A percentile compares a stretch with the other conserved stretches of the same genome.
Evolutionary conservation across 2,797 vertebrate species (phyloP).

Genomic region (Columba guinea): DNA sequence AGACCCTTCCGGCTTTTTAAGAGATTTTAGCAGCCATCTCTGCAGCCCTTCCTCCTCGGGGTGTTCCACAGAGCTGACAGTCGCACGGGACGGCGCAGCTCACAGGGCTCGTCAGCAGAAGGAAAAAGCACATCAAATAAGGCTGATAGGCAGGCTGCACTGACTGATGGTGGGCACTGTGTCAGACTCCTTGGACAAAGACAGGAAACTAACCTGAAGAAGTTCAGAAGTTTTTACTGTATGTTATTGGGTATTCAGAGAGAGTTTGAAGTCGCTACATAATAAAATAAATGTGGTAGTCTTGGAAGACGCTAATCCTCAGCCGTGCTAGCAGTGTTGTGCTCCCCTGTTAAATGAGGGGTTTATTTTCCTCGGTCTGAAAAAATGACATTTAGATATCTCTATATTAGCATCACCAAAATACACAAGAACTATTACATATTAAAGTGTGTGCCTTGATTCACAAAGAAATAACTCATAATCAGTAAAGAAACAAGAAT

Average conservation of each 20-base stretch:
- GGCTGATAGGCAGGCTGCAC: not conserved
- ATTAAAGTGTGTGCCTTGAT: not conserved
- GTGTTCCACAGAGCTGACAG: not conserved
- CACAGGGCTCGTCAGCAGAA: not conserved
- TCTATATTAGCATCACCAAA: not conserved
- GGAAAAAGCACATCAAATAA: not conserved
- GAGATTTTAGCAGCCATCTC: not conserved
- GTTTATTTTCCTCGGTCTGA: not conserved
- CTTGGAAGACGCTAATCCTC: not conserved
- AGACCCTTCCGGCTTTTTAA: not conserved
- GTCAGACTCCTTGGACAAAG: too few species aligned
- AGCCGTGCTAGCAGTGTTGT: too few species aligned
- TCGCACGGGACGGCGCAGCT: not conserved
- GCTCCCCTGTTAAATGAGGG: not conserved
- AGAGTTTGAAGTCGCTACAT: not conserved
- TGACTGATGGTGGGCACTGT: too few species aligned
- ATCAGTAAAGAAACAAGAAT: not conserved
- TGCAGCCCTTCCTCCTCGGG: not conserved
- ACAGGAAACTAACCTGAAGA: rapidly evolving
- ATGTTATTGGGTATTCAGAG: not conserved
- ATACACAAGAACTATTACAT: not conserved
- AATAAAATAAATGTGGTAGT: not conserved
- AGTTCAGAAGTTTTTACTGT: not conserved
- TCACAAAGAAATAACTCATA: not conserved
- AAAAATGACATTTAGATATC: not conserved